Evolutionary conservation across 2,113 vertebrate genomes (phyloP).

Genomic region (Protobothrops flavoviridis): DNA sequence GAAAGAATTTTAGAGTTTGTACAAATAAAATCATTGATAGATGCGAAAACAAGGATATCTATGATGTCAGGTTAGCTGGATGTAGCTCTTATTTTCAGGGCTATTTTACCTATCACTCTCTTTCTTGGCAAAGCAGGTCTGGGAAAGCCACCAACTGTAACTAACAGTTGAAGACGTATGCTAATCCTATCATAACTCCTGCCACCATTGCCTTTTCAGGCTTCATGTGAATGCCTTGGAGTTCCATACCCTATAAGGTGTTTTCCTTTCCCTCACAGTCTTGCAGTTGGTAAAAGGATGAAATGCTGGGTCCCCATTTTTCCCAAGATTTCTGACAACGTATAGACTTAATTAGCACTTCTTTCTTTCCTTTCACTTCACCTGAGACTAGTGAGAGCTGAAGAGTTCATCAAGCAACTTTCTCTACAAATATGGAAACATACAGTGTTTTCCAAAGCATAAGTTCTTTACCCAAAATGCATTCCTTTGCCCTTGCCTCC

Average conservation of each 20-base stretch:
- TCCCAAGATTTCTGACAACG: background rate
- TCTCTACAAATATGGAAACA: background rate
- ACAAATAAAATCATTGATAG: background rate
- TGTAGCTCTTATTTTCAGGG: background rate
- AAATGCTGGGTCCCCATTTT: background rate
- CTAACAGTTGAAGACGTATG: background rate
- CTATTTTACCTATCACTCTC: background rate
- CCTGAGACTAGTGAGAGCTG: background rate
- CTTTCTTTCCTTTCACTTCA: background rate
- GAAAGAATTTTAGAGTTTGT: background rate
- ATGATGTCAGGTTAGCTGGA: background rate
- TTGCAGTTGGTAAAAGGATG: background rate
- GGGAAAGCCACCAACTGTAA: background rate
- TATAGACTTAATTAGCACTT: background rate
- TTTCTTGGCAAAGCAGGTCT: background rate
- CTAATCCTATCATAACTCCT: constrained; percentile 28
- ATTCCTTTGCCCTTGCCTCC: background rate
- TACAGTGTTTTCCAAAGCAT: background rate
- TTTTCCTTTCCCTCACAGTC: constrained; percentile 10
- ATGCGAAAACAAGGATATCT: background rate
- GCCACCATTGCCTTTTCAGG: background rate
- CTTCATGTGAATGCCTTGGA: background rate
- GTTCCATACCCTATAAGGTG: background rate
- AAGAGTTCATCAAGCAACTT: background rate
- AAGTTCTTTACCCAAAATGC: background rate